Conservation (phyloP, 2,888 invertebrate genomes). For the Notodonta ziczac region DNA sequence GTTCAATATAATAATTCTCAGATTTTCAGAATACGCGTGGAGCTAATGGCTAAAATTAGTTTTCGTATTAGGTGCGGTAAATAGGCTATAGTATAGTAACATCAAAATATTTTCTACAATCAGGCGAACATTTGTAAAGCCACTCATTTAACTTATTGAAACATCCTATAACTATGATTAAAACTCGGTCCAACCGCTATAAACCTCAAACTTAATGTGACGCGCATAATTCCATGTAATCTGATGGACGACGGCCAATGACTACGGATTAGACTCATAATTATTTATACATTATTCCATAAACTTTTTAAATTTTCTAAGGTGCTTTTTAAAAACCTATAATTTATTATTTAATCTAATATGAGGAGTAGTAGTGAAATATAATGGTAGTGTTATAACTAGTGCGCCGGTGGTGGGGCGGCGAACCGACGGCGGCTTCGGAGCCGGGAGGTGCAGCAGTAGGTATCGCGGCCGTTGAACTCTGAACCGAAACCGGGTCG, state of each 20-base stretch:
- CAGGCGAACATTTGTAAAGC: too few relatives aligned
- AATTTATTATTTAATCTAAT: too few relatives aligned
- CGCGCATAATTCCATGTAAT: neutral
- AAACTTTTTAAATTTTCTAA: neutral
- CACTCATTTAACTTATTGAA: too few relatives aligned
- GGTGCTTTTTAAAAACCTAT: neutral
- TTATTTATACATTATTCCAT: too few relatives aligned
- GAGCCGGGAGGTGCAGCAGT: slow-evolving; percentile 49
- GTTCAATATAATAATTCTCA: too few relatives aligned
- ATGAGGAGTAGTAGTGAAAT: neutral
- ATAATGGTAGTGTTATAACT: neutral
- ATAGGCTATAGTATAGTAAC: too few relatives aligned
- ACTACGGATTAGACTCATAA: neutral
- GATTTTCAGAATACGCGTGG: too few relatives aligned
- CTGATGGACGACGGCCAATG: slow-evolving; percentile 1
- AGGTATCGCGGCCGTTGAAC: slow-evolving; percentile 71
- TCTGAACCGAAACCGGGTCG: slow-evolving; percentile 79
- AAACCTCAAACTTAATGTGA: neutral
- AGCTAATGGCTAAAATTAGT: too few relatives aligned
- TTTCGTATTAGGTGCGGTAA: too few relatives aligned
- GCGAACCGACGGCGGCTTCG: neutral
- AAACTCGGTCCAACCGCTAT: too few relatives aligned
- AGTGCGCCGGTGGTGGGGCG: neutral
- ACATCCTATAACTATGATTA: too few relatives aligned
- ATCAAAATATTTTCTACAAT: too few relatives aligned